Percentiles rank a stretch among this genome's conserved stretches.
Evolutionary conservation across 2,113 vertebrate genomes (phyloP).

Genomic region (Aspiorhynchus laticeps): DNA sequence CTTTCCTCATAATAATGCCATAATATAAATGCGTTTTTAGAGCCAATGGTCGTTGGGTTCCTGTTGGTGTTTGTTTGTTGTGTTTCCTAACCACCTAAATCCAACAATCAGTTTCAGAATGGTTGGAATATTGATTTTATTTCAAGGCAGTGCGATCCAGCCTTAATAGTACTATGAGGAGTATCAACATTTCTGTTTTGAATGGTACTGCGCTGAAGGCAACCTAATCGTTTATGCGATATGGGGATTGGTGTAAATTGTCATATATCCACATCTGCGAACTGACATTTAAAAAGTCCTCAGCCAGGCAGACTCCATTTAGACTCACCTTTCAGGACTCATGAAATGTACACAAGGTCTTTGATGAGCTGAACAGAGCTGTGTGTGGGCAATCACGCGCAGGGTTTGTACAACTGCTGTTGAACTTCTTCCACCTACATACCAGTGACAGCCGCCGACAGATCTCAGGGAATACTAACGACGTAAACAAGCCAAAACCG

Average conservation of each 20-base stretch:
- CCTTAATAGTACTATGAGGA: neutral
- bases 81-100: neutral
- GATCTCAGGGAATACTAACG: slow-evolving; percentile 22
- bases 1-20: neutral
- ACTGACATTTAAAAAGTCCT: slow-evolving; percentile 43
- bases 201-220: neutral
- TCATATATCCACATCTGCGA: slow-evolving; percentile 31
- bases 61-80: neutral
- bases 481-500: slow-evolving; percentile 12
- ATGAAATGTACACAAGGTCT: slow-evolving; percentile 40
- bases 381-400: slow-evolving; percentile 16
- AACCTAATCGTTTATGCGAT: neutral
- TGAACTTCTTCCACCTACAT: slow-evolving; percentile 39
- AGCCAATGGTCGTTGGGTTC: neutral
- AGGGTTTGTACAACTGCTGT: slow-evolving; percentile 29
- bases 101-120: neutral
- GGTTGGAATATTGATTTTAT: neutral
- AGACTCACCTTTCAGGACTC: slow-evolving; percentile 25
- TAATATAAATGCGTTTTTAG: neutral
- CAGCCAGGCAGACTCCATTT: slow-evolving; percentile 26
- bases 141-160: neutral
- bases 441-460: slow-evolving; percentile 33
- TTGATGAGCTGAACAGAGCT: slow-evolving; percentile 32
- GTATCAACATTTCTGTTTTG: slow-evolving; percentile 10
- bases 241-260: neutral